Conservation (phyloP, 1,140 invertebrate species). For the Ephestia elutella region DNA sequence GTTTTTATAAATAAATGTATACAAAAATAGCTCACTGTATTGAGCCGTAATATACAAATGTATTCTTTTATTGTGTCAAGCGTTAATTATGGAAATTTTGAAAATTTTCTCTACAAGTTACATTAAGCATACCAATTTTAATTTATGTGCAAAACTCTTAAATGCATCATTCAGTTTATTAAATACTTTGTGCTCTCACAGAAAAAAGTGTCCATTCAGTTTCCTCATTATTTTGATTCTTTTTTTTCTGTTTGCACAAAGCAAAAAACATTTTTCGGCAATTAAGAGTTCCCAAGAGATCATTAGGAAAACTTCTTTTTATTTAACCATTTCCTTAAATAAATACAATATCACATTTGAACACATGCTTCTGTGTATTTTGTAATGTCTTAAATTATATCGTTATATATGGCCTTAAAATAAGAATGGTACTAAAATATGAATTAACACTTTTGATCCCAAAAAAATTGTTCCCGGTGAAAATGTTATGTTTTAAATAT, state of each 20-base stretch:
- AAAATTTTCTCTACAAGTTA: slow-evolving; percentile 48
- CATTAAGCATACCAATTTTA: slow-evolving; percentile 69
- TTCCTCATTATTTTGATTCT: not conserved
- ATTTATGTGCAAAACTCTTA: slow-evolving; percentile 72
- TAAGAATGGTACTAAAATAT: slow-evolving; percentile 27
- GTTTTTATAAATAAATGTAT: not conserved
- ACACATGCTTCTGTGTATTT: slow-evolving; percentile 65
- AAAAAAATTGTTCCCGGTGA: slow-evolving; percentile 40
- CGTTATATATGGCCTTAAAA: slow-evolving; percentile 26
- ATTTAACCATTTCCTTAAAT: slow-evolving; percentile 61
- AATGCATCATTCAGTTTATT: slow-evolving; percentile 30
- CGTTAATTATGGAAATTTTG: slow-evolving; percentile 60
- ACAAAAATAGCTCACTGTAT: not conserved
- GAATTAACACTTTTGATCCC: slow-evolving; percentile 42
- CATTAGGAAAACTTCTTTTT: slow-evolving; percentile 70
- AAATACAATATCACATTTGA: slow-evolving; percentile 72
- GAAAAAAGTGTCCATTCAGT: slow-evolving; percentile 9
- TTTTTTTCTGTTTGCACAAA: slow-evolving; percentile 24
- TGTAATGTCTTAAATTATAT: slow-evolving; percentile 51
- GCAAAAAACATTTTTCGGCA: slow-evolving; percentile 34
- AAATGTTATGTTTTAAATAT: not conserved
- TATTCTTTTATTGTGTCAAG: slow-evolving; percentile 29
- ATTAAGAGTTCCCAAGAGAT: slow-evolving; percentile 70
- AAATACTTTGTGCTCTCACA: slow-evolving; percentile 26
- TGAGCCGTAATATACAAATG: slow-evolving; percentile 29